These are phyloP conservation scores for Diplodus sargus DNA, from an alignment of 2,797 vertebrate species.

Conservation along the genomic window DNA sequence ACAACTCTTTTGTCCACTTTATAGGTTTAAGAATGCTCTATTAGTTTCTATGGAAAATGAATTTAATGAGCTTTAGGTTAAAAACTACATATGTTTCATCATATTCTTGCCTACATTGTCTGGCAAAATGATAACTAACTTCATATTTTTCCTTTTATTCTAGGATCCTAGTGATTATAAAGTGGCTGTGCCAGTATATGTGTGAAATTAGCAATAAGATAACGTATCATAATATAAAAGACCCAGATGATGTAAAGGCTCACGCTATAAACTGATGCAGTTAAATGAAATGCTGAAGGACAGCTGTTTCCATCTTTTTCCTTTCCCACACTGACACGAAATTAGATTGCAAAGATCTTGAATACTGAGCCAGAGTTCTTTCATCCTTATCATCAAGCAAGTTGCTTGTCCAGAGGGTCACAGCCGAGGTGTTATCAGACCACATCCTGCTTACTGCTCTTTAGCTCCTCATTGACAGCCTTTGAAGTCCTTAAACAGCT, in stretches of 20 bases:
- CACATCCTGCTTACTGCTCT: slow-evolving; percentile 57
- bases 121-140: not conserved
- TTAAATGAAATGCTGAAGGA: not conserved
- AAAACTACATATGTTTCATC: not conserved
- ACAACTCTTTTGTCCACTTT: slow-evolving; percentile 19
- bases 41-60: not conserved
- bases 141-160: not conserved
- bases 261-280: not conserved
- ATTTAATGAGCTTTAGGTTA: not conserved
- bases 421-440: slow-evolving; percentile 38
- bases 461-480: slow-evolving; percentile 49
- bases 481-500: slow-evolving; percentile 76
- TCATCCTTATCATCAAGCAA: slow-evolving; percentile 34
- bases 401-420: slow-evolving; percentile 33
- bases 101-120: not conserved
- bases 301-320: not conserved
- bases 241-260: not conserved
- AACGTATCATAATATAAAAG: not conserved
- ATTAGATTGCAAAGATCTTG: not conserved
- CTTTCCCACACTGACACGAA: not conserved
- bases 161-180: not conserved
- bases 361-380: slow-evolving; percentile 8
- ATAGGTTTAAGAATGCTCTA: not conserved
- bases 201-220: not conserved
- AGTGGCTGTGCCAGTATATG: not conserved